Percentiles rank a stretch among this genome's conserved stretches.
Evolutionary conservation across 2,113 vertebrate species (phyloP).

Genomic region (Oxyruncus cristatus): DNA sequence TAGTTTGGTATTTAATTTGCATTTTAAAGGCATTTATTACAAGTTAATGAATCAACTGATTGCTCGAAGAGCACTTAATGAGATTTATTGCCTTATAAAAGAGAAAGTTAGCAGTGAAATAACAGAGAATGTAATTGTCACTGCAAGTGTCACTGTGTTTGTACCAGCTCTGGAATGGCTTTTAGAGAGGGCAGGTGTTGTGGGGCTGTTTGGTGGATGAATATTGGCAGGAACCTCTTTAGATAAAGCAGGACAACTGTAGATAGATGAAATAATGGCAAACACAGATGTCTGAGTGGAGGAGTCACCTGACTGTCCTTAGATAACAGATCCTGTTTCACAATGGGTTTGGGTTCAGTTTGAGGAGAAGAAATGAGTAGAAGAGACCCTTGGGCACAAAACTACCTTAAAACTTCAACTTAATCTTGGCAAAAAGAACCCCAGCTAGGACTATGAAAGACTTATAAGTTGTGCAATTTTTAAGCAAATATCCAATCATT

Average conservation of each 20-base stretch:
- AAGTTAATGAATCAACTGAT: slow-evolving; percentile 70
- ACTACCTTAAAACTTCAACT: accelerated
- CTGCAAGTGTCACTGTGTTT: slow-evolving; percentile 26
- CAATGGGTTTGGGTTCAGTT: accelerated
- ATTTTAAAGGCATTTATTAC: slow-evolving; percentile 69
- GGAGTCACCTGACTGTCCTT: not conserved
- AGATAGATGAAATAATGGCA: not conserved
- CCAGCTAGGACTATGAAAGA: not conserved
- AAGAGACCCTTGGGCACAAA: not conserved
- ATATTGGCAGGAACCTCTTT: not conserved
- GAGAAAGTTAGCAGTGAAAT: slow-evolving; percentile 52
- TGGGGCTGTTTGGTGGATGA: not conserved
- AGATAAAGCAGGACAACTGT: not conserved
- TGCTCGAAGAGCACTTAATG: slow-evolving; percentile 62
- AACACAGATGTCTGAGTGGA: not conserved
- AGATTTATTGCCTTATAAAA: slow-evolving; percentile 70
- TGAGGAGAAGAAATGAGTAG: not conserved
- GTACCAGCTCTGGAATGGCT: not conserved
- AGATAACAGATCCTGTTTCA: not conserved
- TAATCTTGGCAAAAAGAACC: not conserved
- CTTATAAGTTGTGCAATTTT: not conserved
- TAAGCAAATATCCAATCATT: not conserved
- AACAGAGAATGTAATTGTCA: slow-evolving; percentile 41
- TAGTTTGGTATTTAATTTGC: slow-evolving; percentile 60
- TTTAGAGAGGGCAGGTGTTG: not conserved